A percentile compares a stretch with the other conserved stretches of the same genome.
Evolutionary conservation across 35 echinoderm and acorn worm genomes (phyloP).

Genomic region (Apostichopus californicus): DNA sequence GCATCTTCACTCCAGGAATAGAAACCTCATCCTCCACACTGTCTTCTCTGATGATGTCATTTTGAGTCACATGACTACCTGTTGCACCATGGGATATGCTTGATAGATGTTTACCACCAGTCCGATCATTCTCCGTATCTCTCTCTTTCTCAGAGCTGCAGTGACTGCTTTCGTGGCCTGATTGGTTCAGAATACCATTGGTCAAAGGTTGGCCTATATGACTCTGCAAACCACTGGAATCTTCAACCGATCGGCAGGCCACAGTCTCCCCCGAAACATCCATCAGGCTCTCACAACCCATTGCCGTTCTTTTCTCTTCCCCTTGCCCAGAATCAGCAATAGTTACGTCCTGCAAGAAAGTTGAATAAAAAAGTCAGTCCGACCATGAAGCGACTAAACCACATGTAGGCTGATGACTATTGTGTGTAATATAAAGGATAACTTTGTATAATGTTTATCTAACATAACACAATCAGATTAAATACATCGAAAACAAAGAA

Average conservation of each 20-base stretch:
- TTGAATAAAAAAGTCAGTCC: no score
- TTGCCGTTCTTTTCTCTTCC: neutral
- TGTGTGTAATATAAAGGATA: no score
- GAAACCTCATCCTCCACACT: neutral
- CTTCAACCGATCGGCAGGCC: neutral
- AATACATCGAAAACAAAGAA: no score
- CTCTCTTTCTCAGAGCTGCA: neutral
- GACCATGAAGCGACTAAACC: no score
- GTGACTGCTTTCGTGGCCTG: neutral
- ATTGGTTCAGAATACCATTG: neutral
- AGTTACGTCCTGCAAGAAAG: neutral
- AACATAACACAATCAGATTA: no score
- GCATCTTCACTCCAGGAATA: neutral
- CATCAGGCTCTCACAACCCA: neutral
- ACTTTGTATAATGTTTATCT: no score
- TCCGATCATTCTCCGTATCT: neutral
- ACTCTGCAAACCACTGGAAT: neutral
- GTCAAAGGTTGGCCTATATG: neutral
- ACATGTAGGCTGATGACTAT: no score
- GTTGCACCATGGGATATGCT: neutral
- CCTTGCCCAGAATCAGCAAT: neutral
- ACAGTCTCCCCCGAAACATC: neutral
- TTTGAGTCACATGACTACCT: neutral
- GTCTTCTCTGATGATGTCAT: neutral
- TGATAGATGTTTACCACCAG: neutral